Evolutionary conservation across 2,113 vertebrate genomes (phyloP), one percentile per base, ranked within the genome.

Genomic region (Pseudorectes ferrugineus): DNA sequence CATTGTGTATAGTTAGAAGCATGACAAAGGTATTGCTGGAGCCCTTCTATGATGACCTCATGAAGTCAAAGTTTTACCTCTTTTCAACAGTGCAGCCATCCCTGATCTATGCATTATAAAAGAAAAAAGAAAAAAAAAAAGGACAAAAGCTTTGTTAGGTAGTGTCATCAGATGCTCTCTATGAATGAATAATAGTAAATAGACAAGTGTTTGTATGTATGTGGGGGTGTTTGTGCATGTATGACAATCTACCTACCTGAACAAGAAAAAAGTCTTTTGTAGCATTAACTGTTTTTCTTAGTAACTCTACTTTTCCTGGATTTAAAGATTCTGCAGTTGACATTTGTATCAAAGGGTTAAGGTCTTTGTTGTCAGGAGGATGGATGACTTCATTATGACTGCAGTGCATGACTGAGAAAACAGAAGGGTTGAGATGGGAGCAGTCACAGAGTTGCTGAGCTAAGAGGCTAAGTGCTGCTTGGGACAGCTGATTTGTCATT

Each of bases 401-500:
- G 77, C 90, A 97, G 89, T 95, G 94, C 89, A 93, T 97, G 92
- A 90, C 90, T 96, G 92, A 96, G 58, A 73, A 80, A 95, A 96
- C 94, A 61, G 65, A 84, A 91, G 83, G 82, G 81, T 76, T 95
- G 76, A 89, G 92, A 88, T 95, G 59, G 74, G 43, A 97, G 72
- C 55, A 94, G 80, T 96, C 59, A 58, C 59, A 93, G 65, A 96
- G 61, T 77, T 98, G 97, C 97, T 97, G 97, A 98, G 93, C 94
- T 91, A 97, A 93, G 89, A 96, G 63, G 88, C 96, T 95, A 95
- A 96, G 91, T 88, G 48, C 79, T 93, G 76, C 93, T 93, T 92
- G 77, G 81, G 94, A 97, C 87, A 97, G 97, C 95, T 97, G 97
- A 98, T 98, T 98, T 97, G 93, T 97, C 95, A 89, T 25, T 95